Percentiles rank a stretch among this genome's conserved stretches.
These are phyloP conservation scores for Platorchestia sp. DNA, from an alignment of 1,140 invertebrate species.

Conservation along the genomic window DNA sequence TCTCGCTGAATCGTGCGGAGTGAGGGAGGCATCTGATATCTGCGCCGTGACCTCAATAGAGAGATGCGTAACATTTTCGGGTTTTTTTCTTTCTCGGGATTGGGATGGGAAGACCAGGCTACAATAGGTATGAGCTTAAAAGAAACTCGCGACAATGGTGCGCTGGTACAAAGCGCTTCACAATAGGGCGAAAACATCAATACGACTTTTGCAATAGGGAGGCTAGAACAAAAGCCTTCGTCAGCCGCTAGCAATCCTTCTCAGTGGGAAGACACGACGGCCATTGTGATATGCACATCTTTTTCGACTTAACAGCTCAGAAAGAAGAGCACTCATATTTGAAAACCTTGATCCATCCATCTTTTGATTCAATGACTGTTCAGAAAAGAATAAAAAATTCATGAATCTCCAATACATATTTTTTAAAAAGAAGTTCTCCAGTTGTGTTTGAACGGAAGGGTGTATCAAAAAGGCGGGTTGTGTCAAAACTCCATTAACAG, in stretches of 20 bases:
- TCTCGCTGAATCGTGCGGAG: not conserved
- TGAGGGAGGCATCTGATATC: not conserved
- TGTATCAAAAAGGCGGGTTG: not conserved
- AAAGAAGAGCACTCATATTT: not conserved
- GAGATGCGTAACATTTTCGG: not conserved
- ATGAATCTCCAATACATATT: too few species aligned
- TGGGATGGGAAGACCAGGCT: not conserved
- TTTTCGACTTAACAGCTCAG: not conserved
- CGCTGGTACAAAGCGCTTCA: not conserved
- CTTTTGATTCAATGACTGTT: not conserved
- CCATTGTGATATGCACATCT: not conserved
- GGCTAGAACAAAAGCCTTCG: not conserved
- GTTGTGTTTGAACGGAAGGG: not conserved
- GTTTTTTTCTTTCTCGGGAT: not conserved
- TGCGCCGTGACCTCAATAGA: not conserved
- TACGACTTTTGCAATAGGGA: slow-evolving; percentile 5
- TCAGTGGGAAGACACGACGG: not conserved
- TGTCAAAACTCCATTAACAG: not conserved
- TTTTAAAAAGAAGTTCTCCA: not conserved
- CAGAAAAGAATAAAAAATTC: not conserved
- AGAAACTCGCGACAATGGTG: not conserved
- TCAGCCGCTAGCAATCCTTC: not conserved
- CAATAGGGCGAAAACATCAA: not conserved
- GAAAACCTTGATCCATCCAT: not conserved
- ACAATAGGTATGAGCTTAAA: slow-evolving; percentile 8